A percentile compares a stretch with the other conserved stretches of the same genome.
phyloP scores from a whole-genome alignment of 2,113 vertebrate species.

The Platysternon megacephalum region DNA sequence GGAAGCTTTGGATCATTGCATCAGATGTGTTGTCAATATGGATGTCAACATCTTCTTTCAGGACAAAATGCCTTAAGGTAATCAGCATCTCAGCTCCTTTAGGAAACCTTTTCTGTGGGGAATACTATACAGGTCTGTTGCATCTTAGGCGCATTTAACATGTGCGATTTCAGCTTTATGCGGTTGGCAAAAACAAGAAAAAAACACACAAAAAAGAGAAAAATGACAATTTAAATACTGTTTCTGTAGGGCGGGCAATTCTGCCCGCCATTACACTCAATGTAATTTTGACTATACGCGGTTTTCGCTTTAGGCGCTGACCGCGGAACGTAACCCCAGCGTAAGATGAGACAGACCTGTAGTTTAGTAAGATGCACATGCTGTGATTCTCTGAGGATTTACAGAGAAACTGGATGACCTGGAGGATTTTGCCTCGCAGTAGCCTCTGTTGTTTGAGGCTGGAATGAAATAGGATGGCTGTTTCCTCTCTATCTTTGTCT shows the following conservation, averaged over 20 bases:
- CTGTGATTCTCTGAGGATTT: neutral
- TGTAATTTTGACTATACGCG: no score
- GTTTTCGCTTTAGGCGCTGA: no score
- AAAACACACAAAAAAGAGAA: no score
- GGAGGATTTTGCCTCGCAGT: neutral
- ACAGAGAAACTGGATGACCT: neutral
- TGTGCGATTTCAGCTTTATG: no score
- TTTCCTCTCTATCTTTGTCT: neutral
- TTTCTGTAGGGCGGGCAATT: no score
- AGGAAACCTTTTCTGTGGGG: neutral
- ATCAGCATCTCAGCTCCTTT: neutral
- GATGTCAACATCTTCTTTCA: neutral
- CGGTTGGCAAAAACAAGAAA: no score
- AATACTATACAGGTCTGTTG: no score
- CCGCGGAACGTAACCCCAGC: no score
- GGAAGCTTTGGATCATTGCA: neutral
- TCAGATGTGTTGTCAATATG: neutral
- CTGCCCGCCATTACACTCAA: no score
- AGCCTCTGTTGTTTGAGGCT: neutral
- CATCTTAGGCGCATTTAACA: no score
- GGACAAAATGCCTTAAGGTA: fast-evolving
- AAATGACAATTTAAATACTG: no score
- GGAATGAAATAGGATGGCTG: neutral
- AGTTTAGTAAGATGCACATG: neutral
- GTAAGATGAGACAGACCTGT: no score